These are phyloP conservation scores for Clupea harengus DNA, from an alignment of 2,113 vertebrate genomes.

Conservation along the genomic window DNA sequence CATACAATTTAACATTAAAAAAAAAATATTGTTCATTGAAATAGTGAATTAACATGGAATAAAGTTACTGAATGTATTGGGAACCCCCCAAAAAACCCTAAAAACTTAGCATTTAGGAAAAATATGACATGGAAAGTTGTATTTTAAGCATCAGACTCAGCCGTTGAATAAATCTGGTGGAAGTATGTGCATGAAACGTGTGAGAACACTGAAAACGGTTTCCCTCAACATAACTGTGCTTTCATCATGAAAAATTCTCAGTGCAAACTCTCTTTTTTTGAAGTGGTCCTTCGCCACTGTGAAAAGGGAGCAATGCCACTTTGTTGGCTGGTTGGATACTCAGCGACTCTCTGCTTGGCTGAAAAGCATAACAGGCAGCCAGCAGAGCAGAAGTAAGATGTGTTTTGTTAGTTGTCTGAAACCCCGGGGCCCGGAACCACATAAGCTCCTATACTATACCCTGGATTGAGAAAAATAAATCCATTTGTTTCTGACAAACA, in stretches of 20 bases:
- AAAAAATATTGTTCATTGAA: neutral
- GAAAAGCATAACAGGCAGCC: constrained; percentile 83
- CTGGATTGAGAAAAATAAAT: constrained; percentile 83
- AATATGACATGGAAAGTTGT: neutral
- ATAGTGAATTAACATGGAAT: neutral
- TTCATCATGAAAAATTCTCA: neutral
- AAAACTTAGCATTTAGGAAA: neutral
- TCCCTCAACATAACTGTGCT: constrained; percentile 3
- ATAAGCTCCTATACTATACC: constrained; percentile 82
- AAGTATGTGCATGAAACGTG: neutral
- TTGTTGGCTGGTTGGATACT: constrained; percentile 71
- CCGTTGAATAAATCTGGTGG: neutral
- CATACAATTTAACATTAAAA: no score
- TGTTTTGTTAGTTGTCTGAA: constrained; percentile 92
- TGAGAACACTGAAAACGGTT: constrained; percentile 16
- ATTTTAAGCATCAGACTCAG: neutral
- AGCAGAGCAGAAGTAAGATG: constrained; percentile 89
- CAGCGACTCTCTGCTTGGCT: constrained; percentile 76
- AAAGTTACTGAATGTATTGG: neutral
- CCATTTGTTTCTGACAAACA: constrained; percentile 87
- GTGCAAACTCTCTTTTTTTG: constrained; percentile 48
- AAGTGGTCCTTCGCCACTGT: constrained; percentile 59
- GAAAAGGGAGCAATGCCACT: constrained; percentile 69
- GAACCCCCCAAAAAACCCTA: neutral
- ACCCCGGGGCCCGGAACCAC: constrained; percentile 83